Conservation (phyloP, 2,888 invertebrate genomes). For the Andricus curvator region DNA sequence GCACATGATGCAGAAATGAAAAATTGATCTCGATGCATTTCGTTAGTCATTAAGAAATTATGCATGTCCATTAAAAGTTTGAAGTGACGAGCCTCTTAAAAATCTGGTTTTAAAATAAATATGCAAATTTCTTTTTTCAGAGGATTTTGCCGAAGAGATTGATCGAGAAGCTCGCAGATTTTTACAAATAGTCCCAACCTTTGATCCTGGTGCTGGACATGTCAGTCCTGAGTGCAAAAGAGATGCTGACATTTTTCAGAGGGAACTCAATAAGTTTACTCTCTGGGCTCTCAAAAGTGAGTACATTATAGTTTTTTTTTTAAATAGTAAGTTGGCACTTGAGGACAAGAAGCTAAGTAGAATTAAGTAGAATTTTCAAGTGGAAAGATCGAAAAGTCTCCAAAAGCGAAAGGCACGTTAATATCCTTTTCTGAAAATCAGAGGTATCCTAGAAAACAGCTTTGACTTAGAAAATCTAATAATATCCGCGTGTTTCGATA, state of each 20-base stretch:
- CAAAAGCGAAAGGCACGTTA: neutral
- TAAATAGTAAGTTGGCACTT: no score
- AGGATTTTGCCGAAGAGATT: conserved; percentile 68
- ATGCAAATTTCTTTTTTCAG: conserved; percentile 59
- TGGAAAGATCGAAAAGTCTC: neutral
- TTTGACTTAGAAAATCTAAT: neutral
- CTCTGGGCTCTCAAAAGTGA: conserved; percentile 76
- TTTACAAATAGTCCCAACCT: conserved; percentile 70
- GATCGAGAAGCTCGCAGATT: conserved; percentile 67
- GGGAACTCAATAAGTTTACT: conserved; percentile 72
- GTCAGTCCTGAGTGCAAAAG: conserved; percentile 72
- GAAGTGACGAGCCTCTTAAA: no score
- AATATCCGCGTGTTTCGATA: neutral
- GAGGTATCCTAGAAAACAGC: neutral
- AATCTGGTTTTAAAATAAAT: neutral
- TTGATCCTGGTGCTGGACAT: conserved; percentile 69
- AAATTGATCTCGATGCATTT: no score
- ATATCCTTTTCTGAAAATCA: neutral
- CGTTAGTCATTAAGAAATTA: no score
- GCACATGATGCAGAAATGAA: no score
- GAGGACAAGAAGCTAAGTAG: no score
- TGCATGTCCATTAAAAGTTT: no score
- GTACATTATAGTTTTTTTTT: conserved; percentile 45
- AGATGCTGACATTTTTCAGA: conserved; percentile 69
- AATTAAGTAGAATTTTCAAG: no score